Base-by-base conservation (phyloP, 2,113 vertebrate species). In the Morone chrysops region DNA sequence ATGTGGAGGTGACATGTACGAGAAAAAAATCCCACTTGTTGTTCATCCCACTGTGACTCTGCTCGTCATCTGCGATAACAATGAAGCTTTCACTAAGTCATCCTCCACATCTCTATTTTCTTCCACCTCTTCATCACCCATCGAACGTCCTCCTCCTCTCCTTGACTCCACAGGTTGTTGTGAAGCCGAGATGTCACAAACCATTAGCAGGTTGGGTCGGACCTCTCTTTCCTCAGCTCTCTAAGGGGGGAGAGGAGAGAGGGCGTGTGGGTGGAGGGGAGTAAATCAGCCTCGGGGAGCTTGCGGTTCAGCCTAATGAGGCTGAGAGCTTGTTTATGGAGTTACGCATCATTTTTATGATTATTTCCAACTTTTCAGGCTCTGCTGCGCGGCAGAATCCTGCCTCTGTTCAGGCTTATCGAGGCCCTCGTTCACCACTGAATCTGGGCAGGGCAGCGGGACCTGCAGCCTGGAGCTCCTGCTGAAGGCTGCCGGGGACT, bases 301-400 rank as follows among this genome's bases (percentile, higher is more conserved):
- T 95, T 92, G 93, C 89, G 89, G 95, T 96, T 96, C 51, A 87
- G 94, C 93, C 96, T 97, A 97, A 97, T 97, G 96, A 97, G 96
- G 96, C 96, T 95, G 95, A 97, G 96, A 96, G 96, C 96, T 96
- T 97, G 96, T 97, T 97, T 97, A 97, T 96, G 95, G 96, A 96
- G 96, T 95, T 86, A 75, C 94, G 95, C 96, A 96, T 97, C 94
- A 96, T 97, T 97, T 97, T 96, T 97, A 96, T 97, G 96, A 97
- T 97, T 97, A 97, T 97, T 97, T 97, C 96, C 97, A 97, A 96
- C 96, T 97, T 96, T 96, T 96, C 95, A 85, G 95, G 93, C 96
- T 82, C 95, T 93, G 94, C 82, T 9, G 54, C 36, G 17, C 60
- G 8, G 83, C 81, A 84, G 81, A 92, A 81, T 86, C 85, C 71